These are phyloP conservation scores for Ochotona curzoniae DNA, from an alignment of 2,113 vertebrate species.

Conservation along the genomic window DNA sequence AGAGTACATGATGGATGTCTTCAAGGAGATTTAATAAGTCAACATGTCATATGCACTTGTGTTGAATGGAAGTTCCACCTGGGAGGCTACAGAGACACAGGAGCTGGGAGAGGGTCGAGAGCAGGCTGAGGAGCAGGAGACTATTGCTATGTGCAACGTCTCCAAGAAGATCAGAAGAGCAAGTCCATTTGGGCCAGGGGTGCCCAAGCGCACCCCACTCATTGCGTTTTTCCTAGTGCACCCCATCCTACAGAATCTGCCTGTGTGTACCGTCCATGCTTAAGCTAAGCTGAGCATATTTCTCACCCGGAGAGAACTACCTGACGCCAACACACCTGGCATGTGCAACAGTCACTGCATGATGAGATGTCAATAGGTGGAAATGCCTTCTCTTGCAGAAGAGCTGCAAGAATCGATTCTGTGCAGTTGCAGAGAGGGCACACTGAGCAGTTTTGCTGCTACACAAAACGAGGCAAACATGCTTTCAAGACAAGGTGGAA, in stretches of 20 bases:
- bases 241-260: neutral
- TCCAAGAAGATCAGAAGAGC: too few species aligned
- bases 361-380: too few species aligned
- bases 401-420: neutral
- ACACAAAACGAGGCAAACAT: too few species aligned
- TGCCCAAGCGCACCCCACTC: too few species aligned
- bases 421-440: rapidly evolving
- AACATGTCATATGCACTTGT: rapidly evolving
- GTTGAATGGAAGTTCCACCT: neutral
- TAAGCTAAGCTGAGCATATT: neutral
- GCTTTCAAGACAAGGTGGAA: neutral
- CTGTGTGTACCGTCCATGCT: neutral
- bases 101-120: neutral
- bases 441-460: neutral
- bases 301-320: neutral
- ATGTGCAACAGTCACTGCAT: too few species aligned
- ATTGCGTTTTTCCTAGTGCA: too few species aligned
- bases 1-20: neutral
- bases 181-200: neutral
- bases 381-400: neutral
- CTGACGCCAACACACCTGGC: neutral
- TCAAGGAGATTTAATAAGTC: neutral
- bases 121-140: neutral
- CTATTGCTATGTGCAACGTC: rapidly evolving
- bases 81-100: neutral